Conservation (phyloP, 2,797 vertebrate species). For the Crocodylus rhombifer region DNA sequence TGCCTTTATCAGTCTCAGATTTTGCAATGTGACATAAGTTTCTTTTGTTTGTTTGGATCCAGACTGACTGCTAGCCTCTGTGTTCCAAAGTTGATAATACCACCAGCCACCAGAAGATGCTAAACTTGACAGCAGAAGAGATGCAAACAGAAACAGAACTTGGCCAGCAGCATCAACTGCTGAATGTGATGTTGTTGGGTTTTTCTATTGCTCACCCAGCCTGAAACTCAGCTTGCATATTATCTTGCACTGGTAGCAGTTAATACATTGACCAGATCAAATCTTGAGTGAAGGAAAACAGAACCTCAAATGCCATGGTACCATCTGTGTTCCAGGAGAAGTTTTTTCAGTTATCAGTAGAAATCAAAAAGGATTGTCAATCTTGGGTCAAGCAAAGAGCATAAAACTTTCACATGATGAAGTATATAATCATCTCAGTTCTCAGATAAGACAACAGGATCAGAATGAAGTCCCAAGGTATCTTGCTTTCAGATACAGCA, state of each 20-base stretch:
- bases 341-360: neutral
- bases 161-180: neutral
- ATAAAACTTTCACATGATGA: constrained; percentile 14
- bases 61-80: too few relatives aligned
- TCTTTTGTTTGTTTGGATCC: too few relatives aligned
- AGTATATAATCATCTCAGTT: neutral
- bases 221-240: neutral
- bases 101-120: too few relatives aligned
- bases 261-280: neutral
- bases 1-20: neutral
- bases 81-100: too few relatives aligned
- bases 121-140: neutral
- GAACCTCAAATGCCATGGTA: neutral
- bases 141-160: neutral
- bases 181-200: neutral
- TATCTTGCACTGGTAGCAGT: neutral
- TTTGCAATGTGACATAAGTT: neutral
- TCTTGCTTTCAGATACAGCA: neutral
- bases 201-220: neutral
- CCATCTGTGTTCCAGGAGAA: neutral
- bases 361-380: neutral
- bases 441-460: neutral
- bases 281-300: neutral
- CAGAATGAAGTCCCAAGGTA: neutral
- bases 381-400: neutral